Evolutionary conservation across 2,797 vertebrate genomes (phyloP).

Genomic region (Ibycter americanus): DNA sequence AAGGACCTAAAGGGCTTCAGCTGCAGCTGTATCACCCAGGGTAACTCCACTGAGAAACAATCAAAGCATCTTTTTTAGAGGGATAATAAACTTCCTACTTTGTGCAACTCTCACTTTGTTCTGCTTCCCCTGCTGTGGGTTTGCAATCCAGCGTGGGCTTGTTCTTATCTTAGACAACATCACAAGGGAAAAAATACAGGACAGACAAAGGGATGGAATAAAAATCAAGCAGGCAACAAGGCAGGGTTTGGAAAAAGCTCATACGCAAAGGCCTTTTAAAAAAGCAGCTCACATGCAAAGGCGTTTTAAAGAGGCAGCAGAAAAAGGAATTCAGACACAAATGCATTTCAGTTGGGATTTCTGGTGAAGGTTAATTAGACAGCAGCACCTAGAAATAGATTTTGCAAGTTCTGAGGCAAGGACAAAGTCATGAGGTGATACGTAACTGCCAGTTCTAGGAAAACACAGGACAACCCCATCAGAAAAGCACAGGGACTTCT

Average conservation of each 20-base stretch:
- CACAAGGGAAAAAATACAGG: neutral
- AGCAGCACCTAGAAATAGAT: neutral
- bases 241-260: neutral
- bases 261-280: neutral
- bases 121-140: constrained; percentile 1
- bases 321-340: neutral
- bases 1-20: neutral
- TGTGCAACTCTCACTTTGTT: neutral
- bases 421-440: neutral
- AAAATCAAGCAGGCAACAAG: neutral
- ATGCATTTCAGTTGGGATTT: neutral
- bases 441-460: neutral
- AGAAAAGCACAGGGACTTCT: neutral
- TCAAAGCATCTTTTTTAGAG: neutral
- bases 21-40: neutral
- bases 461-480: neutral
- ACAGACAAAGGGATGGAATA: neutral
- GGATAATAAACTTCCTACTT: neutral
- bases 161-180: constrained; percentile 18
- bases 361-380: neutral
- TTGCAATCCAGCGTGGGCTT: constrained; percentile 25
- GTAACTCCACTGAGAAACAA: neutral
- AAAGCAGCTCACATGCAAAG: neutral
- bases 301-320: neutral
- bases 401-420: neutral